Conservation (phyloP, 1,140 invertebrate species). For the Drosophila sechellia region DNA sequence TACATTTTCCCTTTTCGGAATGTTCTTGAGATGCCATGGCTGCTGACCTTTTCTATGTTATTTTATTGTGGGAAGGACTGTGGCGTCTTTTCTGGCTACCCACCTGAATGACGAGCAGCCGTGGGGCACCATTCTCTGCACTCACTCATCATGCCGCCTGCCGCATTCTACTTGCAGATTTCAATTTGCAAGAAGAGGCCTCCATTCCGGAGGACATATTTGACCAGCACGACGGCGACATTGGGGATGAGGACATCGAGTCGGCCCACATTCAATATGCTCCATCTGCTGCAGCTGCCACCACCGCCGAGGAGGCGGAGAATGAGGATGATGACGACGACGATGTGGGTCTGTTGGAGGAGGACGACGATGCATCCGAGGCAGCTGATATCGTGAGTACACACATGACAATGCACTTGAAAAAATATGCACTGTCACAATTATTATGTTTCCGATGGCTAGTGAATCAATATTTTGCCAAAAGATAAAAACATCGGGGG, state of each 20-base stretch:
- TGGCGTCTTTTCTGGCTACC: slow-evolving; percentile 8
- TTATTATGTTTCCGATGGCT: background rate
- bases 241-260: slow-evolving; percentile 36
- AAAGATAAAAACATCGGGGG: too few species aligned
- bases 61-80: slow-evolving; percentile 30
- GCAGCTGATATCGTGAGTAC: slow-evolving; percentile 78
- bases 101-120: slow-evolving; percentile 19
- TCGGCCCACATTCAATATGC: slow-evolving; percentile 53
- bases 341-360: slow-evolving; percentile 10
- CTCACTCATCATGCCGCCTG: slow-evolving; percentile 2
- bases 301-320: background rate
- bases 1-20: background rate
- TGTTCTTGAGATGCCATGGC: slow-evolving; percentile 29
- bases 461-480: too few species aligned
- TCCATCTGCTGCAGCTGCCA: slow-evolving; percentile 5
- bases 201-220: slow-evolving; percentile 82
- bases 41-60: slow-evolving; percentile 42
- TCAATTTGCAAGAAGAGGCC: slow-evolving; percentile 81
- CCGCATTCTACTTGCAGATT: slow-evolving; percentile 56
- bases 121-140: slow-evolving; percentile 2
- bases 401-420: slow-evolving; percentile 11
- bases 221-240: slow-evolving; percentile 74
- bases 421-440: background rate
- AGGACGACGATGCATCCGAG: slow-evolving; percentile 57
- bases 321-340: background rate